Percentiles rank a stretch among this genome's conserved stretches.
Conservation (phyloP, 2,113 vertebrate genomes). For the Carassius auratus region DNA sequence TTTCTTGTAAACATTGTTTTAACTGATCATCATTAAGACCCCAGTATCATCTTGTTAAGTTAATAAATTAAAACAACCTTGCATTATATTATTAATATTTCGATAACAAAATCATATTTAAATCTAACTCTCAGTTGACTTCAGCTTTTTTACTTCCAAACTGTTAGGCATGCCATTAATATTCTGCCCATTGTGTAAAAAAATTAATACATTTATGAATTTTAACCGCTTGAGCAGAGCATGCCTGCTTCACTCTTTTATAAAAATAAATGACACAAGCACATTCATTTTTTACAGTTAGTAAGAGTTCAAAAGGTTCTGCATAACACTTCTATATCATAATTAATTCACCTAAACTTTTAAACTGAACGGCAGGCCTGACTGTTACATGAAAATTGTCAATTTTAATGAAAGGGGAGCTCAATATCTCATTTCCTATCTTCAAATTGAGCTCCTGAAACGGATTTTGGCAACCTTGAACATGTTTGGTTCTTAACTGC, state of each 20-base stretch:
- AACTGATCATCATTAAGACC: neutral
- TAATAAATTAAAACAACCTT: neutral
- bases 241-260: neutral
- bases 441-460: neutral
- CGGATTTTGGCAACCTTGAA: constrained; percentile 12
- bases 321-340: neutral
- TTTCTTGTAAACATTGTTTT: neutral
- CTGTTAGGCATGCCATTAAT: too few relatives aligned
- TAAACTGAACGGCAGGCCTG: neutral
- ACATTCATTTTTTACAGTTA: neutral
- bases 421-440: neutral
- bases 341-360: neutral
- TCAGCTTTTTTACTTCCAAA: too few relatives aligned
- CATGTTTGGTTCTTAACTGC: neutral
- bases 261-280: neutral
- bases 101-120: neutral
- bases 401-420: neutral
- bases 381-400: neutral
- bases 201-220: neutral
- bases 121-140: neutral
- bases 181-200: neutral
- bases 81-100: neutral
- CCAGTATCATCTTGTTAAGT: neutral
- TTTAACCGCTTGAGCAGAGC: neutral
- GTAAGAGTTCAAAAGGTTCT: neutral